These are phyloP conservation scores for Allygus modestus DNA, from an alignment of 2,888 invertebrate genomes.

Conservation along the genomic window DNA sequence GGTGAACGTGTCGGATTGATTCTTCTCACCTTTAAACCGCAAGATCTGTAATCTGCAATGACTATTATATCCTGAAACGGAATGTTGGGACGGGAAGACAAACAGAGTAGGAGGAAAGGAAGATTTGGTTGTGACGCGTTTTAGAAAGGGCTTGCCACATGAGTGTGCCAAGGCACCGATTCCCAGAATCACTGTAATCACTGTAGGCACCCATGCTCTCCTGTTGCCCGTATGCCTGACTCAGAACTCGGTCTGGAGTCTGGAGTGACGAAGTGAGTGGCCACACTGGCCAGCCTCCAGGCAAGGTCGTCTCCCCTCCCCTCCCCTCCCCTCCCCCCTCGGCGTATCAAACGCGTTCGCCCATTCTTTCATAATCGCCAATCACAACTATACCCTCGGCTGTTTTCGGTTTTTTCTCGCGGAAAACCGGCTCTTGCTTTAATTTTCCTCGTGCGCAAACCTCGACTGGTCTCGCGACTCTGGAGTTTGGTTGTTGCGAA, in stretches of 20 bases:
- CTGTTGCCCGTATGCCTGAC: not conserved
- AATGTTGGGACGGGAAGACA: too few species aligned
- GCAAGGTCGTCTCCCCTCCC: not conserved
- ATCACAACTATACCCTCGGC: conserved; percentile 3
- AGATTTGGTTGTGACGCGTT: too few species aligned
- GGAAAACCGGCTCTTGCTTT: not conserved
- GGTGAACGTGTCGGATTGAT: too few species aligned
- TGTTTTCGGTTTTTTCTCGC: conserved; percentile 6
- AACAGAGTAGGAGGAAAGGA: too few species aligned
- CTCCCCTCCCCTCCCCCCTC: not conserved
- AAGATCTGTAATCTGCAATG: too few species aligned
- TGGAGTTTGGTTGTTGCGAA: not conserved
- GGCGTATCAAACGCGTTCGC: not conserved
- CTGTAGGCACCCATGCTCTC: not conserved
- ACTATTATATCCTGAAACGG: too few species aligned
- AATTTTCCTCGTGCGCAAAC: not conserved
- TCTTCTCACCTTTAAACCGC: too few species aligned
- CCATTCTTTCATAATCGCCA: conserved; percentile 11
- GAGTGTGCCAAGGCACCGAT: too few species aligned
- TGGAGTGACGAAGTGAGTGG: not conserved
- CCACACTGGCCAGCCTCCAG: not conserved
- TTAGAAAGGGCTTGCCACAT: too few species aligned
- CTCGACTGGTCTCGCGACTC: not conserved
- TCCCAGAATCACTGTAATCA: too few species aligned
- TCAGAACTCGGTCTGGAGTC: not conserved